Base-by-base conservation (phyloP, 2,888 invertebrate species). In the Polyommatus iphigenia region DNA sequence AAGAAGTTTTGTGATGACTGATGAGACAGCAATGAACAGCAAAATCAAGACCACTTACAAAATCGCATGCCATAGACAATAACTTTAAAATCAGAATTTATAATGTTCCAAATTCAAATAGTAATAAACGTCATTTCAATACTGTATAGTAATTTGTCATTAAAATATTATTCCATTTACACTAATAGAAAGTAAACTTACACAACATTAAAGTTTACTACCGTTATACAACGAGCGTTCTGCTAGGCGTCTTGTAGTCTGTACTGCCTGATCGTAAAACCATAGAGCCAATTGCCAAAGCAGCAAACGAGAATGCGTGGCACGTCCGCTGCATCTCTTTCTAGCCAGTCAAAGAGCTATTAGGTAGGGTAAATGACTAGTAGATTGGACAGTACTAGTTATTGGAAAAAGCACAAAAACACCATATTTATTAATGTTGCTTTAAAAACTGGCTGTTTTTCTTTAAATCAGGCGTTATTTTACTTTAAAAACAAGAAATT, bases 211-310 rank as follows among this genome's bases (percentile, higher is more conserved):
- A 24, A 46, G 20, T 24, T 75, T 75, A 75, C 67, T 15, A 32
- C 24, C 75, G 29, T 75, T 54, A 75, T 75, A 75, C 75, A 75
- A 75, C 75, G 2, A 73, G 73, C 73, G 1, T n/a, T 73, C n/a
- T 72, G 57, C 78, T 59, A 73, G 73, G 46, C 77, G 72, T 73
- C 77, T 36, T 73, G 72, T 78, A 78, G 72, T 50, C 73, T 59
- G 46, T 78, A 46, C 57, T 59, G 57, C 32, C 24, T 62, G 13
- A 67, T 67, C 29, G 67, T 67, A 67, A 62, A 62, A 24, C 62
- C 62, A 62, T 24, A 24, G 29, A 32, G 15, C 67, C 10, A 32
- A 15, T 4, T 29, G 67, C 13, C 7, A 29, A 13, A 29, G 29
- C 15, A 67, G 67, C 13, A 29, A 67, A 62, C 20, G 20, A 20